phyloP scores from a whole-genome alignment of 2,888 invertebrate species.

The Ashinkailepas kermadecensis region DNA sequence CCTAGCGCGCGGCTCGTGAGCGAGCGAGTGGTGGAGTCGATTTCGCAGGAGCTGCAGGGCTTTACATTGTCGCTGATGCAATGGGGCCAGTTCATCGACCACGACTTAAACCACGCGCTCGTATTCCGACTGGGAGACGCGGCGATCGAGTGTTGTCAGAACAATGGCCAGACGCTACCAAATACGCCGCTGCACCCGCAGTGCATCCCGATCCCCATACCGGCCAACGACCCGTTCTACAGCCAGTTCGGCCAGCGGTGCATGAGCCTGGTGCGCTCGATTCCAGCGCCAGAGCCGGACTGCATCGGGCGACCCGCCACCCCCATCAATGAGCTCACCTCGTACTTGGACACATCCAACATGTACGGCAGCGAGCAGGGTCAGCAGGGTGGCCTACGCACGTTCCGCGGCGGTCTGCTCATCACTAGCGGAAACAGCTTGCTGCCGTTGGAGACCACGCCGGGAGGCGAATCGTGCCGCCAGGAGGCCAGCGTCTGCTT shows the following conservation, averaged over 20 bases:
- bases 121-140: slow-evolving; percentile 31
- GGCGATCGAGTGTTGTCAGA: slow-evolving; percentile 30
- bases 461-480: background rate
- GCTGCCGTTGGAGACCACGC: slow-evolving; percentile 26
- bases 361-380: slow-evolving; percentile 68
- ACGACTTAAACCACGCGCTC: slow-evolving; percentile 32
- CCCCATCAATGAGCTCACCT: slow-evolving; percentile 60
- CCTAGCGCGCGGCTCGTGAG: slow-evolving; percentile 37
- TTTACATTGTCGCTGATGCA: slow-evolving; percentile 32
- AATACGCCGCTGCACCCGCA: slow-evolving; percentile 27
- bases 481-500: background rate
- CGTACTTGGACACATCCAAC: slow-evolving; percentile 66
- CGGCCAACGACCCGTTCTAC: slow-evolving; percentile 33
- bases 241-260: slow-evolving; percentile 45
- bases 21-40: slow-evolving; percentile 28
- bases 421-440: slow-evolving; percentile 24
- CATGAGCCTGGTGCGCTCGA: slow-evolving; percentile 64
- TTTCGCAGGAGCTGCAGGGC: slow-evolving; percentile 26
- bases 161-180: slow-evolving; percentile 4
- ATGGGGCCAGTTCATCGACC: slow-evolving; percentile 34
- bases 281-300: slow-evolving; percentile 57
- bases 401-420: slow-evolving; percentile 54
- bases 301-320: slow-evolving; percentile 57
- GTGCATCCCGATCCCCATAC: slow-evolving; percentile 32
- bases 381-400: slow-evolving; percentile 57